Conservation (phyloP, 1,140 invertebrate genomes). For the Patella vulgata region DNA sequence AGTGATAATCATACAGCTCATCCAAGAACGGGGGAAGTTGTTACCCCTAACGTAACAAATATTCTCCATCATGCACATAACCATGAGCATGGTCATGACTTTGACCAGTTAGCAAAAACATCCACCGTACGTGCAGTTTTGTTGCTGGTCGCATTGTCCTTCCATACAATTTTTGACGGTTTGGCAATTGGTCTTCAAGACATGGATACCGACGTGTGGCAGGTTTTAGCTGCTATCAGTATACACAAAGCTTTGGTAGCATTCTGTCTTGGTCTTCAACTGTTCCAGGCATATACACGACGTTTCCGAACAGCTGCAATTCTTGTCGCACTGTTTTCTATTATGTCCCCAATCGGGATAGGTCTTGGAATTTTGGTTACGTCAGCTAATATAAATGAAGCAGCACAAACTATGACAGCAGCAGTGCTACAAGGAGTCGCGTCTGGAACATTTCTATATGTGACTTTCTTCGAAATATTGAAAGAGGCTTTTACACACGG, state of each 20-base stretch:
- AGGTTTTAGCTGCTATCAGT: constrained; percentile 72
- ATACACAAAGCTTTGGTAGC: constrained; percentile 82
- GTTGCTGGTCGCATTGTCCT: constrained; percentile 50
- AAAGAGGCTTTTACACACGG: constrained; percentile 67
- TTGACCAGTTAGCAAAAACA: neutral
- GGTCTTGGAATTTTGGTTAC: constrained; percentile 70
- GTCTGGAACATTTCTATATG: constrained; percentile 89
- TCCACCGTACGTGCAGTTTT: constrained; percentile 55
- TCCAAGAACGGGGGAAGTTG: neutral
- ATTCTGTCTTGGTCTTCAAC: constrained; percentile 78
- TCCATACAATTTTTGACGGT: constrained; percentile 60
- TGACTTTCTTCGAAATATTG: constrained; percentile 90
- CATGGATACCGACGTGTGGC: constrained; percentile 73
- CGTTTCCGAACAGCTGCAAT: constrained; percentile 62
- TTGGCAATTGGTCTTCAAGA: constrained; percentile 52
- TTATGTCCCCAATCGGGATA: constrained; percentile 75
- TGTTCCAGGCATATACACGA: constrained; percentile 72
- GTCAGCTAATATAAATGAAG: constrained; percentile 41
- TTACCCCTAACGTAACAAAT: neutral
- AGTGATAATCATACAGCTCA: neutral
- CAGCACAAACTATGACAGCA: constrained; percentile 59
- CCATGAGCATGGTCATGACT: neutral
- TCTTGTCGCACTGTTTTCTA: constrained; percentile 69
- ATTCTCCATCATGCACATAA: neutral
- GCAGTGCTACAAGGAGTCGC: constrained; percentile 75